A percentile compares a stretch with the other conserved stretches of the same genome.
phyloP scores from a whole-genome alignment of 2,888 invertebrate genomes.

The Harpalus rufipes region DNA sequence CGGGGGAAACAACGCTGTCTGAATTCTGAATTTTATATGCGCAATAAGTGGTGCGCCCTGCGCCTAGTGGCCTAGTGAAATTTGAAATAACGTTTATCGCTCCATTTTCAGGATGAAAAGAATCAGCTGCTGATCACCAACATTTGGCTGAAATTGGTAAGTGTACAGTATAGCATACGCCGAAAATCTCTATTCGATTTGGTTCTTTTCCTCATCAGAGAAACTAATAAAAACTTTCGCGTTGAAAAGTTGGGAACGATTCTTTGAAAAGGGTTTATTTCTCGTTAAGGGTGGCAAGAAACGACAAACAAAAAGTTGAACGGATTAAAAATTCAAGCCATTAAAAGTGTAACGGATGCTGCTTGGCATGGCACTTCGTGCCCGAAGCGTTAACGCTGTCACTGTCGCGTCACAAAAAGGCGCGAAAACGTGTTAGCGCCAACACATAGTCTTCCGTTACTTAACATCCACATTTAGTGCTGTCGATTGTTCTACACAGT shows the following conservation, averaged over 20 bases:
- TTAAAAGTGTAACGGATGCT: slow-evolving; percentile 56
- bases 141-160: slow-evolving; percentile 97
- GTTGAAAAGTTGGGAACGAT: slow-evolving; percentile 61
- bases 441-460: slow-evolving; percentile 25
- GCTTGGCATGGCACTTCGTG: slow-evolving; percentile 38
- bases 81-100: slow-evolving; percentile 71
- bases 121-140: slow-evolving; percentile 98
- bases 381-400: slow-evolving; percentile 40
- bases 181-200: slow-evolving; percentile 62
- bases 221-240: slow-evolving; percentile 64
- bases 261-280: slow-evolving; percentile 64
- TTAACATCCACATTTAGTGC: slow-evolving; percentile 17
- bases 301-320: slow-evolving; percentile 60
- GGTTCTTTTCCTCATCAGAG: slow-evolving; percentile 62
- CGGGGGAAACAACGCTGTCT: slow-evolving; percentile 30
- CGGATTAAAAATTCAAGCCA: slow-evolving; percentile 62
- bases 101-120: slow-evolving; percentile 92
- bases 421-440: slow-evolving; percentile 36
- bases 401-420: slow-evolving; percentile 30
- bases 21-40: slow-evolving; percentile 58
- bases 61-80: slow-evolving; percentile 52
- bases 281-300: slow-evolving; percentile 47
- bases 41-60: slow-evolving; percentile 24
- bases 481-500: slow-evolving; percentile 9
- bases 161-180: slow-evolving; percentile 75